Evolutionary conservation across 35 echinoderm and acorn worm species (phyloP), one percentile per base, ranked within the genome.

Genomic region (Strongylocentrotus purpuratus): DNA sequence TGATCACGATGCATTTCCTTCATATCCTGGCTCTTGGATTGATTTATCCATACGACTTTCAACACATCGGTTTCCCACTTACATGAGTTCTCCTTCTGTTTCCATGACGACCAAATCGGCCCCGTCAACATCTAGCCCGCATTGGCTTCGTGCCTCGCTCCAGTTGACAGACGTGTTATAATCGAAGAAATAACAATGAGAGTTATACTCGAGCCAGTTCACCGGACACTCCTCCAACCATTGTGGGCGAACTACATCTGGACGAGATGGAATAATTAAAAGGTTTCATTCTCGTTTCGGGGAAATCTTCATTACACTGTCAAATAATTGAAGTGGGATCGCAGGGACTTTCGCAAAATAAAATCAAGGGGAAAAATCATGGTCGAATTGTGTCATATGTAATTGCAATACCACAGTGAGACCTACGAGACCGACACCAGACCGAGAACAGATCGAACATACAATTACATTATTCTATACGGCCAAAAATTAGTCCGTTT

Each of bases 91-190:
- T 45, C 86, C 95, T 46, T 88, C 90, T 12, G 87, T 95, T 31
- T 95, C 90, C 28, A 70, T 61, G 14, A 95, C 95, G 5, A 95
- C 25, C 14, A 95, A 41, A 33, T 95, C 95, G 33, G 87, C 95
- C 8, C 95, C 87, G 61, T 47, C 60, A 22, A 31, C 50, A 46
- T 92, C 91, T 14, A 48, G 87, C 58, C 86, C 87, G 4, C 95
- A 95, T 28, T 52, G 87, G 33, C n/a, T 28, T 91, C 88, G 45
- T 15, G 95, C 87, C 31, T 95, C 95, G 17, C 45, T 48, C 87
- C 87, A 95, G 47, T 88, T 61, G 17, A 95, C 25, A 5, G 12
- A 9, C 5, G 25, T 31, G 88, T 95, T 32, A 14, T 45, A 31
- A 7, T 46, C 86, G 11, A 95, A 65, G 45, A 32, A 46, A 20